These are phyloP conservation scores for Stenoptilia bipunctidactyla DNA, from an alignment of 2,888 invertebrate genomes.

Conservation along the genomic window DNA sequence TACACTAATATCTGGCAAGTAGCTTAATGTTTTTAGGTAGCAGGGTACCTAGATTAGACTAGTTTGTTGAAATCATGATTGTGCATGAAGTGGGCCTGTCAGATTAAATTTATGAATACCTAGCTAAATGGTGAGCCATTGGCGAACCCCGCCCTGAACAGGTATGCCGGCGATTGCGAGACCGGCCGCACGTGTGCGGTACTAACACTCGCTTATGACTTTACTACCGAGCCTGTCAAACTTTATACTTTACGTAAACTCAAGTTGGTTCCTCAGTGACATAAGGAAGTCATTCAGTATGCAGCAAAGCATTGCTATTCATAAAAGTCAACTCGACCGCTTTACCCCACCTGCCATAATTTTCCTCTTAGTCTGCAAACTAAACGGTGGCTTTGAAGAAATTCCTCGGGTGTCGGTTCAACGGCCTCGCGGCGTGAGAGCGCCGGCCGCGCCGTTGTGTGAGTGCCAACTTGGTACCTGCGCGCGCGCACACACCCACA, in stretches of 20 bases:
- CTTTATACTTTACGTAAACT: too few species aligned
- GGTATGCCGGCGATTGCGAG: slow-evolving; percentile 50
- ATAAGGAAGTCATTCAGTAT: neutral
- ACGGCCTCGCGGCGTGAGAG: slow-evolving; percentile 54
- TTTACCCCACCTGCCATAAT: slow-evolving; percentile 34
- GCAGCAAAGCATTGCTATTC: slow-evolving; percentile 1
- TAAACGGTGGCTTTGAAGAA: slow-evolving; percentile 55
- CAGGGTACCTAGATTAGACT: too few species aligned
- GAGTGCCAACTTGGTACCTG: slow-evolving; percentile 38
- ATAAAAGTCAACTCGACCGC: slow-evolving; percentile 1
- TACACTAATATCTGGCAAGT: too few species aligned
- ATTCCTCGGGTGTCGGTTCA: slow-evolving; percentile 67
- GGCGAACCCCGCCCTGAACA: slow-evolving; percentile 46
- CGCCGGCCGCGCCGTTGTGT: slow-evolving; percentile 39
- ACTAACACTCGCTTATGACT: slow-evolving; percentile 6
- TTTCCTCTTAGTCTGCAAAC: slow-evolving; percentile 50
- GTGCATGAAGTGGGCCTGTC: too few species aligned
- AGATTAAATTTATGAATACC: slow-evolving; percentile 34
- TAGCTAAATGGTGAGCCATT: slow-evolving; percentile 30
- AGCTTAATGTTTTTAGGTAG: too few species aligned
- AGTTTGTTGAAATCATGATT: too few species aligned
- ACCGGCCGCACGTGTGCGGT: slow-evolving; percentile 41
- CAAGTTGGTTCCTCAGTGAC: too few species aligned
- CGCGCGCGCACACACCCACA: slow-evolving; percentile 48
- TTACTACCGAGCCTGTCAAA: too few species aligned